Conservation (phyloP, 2,113 vertebrate genomes). For the Thalassoma bifasciatum region DNA sequence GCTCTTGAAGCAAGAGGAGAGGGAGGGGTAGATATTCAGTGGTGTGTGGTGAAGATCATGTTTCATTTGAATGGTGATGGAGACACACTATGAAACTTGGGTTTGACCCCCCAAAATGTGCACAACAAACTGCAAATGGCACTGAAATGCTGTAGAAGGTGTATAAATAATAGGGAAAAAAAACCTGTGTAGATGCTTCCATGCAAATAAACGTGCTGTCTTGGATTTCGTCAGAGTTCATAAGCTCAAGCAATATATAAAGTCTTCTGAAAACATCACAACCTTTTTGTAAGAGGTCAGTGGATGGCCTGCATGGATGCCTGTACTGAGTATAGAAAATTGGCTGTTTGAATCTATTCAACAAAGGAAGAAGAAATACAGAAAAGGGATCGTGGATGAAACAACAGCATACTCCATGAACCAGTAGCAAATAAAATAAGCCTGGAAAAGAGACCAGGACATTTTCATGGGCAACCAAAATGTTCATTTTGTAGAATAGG, state of each 20-base stretch:
- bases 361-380: no score
- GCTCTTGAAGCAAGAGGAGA: slow-evolving; percentile 30
- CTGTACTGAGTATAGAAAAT: no score
- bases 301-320: not conserved
- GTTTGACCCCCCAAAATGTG: slow-evolving; percentile 37
- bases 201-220: slow-evolving; percentile 12
- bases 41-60: slow-evolving; percentile 51
- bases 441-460: no score
- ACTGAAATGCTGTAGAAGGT: not conserved
- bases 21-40: slow-evolving; percentile 30
- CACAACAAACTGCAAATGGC: not conserved
- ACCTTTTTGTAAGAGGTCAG: not conserved
- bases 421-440: no score
- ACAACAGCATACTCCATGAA: no score
- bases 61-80: slow-evolving; percentile 66
- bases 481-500: no score
- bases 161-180: not conserved
- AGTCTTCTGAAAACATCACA: not conserved
- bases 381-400: no score
- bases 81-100: slow-evolving; percentile 19
- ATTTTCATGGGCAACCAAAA: no score
- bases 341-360: no score
- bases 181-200: not conserved
- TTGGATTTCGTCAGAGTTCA: not conserved
- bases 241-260: not conserved